Percentiles rank a stretch among this genome's conserved stretches.
These are phyloP conservation scores for Mustela lutreola DNA, from an alignment of 2,113 vertebrate genomes.

Conservation along the genomic window DNA sequence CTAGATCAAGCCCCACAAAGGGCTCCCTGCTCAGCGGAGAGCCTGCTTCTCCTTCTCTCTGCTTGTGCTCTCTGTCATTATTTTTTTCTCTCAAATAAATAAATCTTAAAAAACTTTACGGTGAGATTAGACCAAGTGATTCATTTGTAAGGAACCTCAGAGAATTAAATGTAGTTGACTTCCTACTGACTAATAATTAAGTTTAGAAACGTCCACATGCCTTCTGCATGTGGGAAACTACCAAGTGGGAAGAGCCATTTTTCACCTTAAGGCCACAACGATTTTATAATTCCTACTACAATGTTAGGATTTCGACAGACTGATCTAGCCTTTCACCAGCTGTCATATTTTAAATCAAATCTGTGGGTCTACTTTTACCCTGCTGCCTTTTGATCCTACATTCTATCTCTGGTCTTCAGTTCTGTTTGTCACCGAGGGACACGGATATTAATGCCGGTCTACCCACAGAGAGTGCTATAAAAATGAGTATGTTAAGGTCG, in stretches of 20 bases:
- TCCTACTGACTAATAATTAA: not conserved
- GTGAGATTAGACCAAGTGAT: not conserved
- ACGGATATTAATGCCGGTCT: not conserved
- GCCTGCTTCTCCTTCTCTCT: not conserved
- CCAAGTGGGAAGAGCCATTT: not conserved
- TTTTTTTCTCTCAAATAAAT: not conserved
- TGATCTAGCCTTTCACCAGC: not conserved
- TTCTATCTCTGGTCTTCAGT: not conserved
- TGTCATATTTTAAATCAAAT: not conserved
- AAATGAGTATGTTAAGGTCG: not conserved
- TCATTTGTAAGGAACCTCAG: not conserved
- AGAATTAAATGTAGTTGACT: not conserved
- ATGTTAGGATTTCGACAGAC: constrained; percentile 10
- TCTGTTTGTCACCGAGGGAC: not conserved
- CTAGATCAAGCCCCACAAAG: not conserved
- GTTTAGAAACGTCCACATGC: not conserved
- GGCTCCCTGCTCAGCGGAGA: not conserved
- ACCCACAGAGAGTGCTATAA: not conserved
- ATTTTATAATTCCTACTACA: not conserved
- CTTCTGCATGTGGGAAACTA: not conserved
- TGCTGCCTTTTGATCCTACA: not conserved
- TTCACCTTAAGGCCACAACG: not conserved
- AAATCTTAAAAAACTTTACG: not conserved
- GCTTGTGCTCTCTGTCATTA: no score
- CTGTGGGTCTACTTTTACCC: not conserved